Evolutionary conservation across 2,888 invertebrate species (phyloP).

Genomic region (Harpalus rubripes): DNA sequence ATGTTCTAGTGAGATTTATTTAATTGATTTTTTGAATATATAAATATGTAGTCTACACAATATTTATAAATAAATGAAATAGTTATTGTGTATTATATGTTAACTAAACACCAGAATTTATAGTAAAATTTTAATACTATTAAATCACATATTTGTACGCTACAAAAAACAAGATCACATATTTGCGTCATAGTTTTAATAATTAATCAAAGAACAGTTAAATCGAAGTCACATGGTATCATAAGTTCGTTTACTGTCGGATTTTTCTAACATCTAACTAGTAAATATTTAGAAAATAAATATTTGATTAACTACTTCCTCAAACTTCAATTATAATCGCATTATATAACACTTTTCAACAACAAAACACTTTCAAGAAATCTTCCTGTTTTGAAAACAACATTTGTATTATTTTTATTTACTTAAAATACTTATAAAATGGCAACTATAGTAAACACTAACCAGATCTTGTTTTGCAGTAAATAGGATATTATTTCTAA

Average conservation of each 20-base stretch:
- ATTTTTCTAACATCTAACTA: background rate
- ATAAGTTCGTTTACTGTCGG: background rate
- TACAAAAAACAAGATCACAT: conserved; percentile 28
- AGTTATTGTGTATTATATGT: background rate
- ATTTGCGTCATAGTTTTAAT: conserved; percentile 41
- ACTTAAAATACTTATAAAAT: background rate
- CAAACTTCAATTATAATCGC: conserved; percentile 19
- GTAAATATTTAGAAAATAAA: conserved; percentile 30
- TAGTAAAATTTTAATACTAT: conserved; percentile 43
- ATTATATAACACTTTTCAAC: conserved; percentile 14
- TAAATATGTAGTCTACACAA: too few species aligned
- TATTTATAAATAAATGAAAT: background rate
- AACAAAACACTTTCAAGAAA: background rate
- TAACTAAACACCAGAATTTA: background rate
- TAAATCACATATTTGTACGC: conserved; percentile 30
- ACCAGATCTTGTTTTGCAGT: conserved; percentile 33
- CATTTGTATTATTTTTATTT: background rate
- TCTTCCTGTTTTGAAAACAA: background rate
- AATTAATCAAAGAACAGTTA: conserved; percentile 22
- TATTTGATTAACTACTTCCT: conserved; percentile 13
- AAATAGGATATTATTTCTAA: conserved; percentile 29
- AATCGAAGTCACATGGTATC: conserved; percentile 14
- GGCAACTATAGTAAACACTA: conserved; percentile 4
- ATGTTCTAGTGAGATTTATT: too few species aligned
- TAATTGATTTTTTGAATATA: too few species aligned